Conservation (phyloP, 2,113 vertebrate genomes). For the Esox niger region DNA sequence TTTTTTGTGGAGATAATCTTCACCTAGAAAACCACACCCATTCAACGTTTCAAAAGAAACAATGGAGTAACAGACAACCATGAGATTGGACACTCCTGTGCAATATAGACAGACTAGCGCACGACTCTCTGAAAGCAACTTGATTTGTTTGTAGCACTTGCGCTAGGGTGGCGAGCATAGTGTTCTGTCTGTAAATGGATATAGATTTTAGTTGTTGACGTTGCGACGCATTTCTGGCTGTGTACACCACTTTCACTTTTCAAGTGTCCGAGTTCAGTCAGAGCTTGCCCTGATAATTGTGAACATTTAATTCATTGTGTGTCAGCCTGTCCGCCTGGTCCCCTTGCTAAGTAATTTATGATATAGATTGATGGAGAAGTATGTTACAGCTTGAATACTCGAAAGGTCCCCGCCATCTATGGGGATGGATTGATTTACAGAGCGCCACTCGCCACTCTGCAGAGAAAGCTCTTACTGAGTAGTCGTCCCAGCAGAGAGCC, state of each 20-base stretch:
- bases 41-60: neutral
- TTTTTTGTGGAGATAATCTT: neutral
- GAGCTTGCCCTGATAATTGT: no score
- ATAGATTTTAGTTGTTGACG: neutral
- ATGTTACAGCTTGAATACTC: slow-evolving; percentile 20
- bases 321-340: neutral
- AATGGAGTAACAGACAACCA: no score
- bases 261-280: neutral
- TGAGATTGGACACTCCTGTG: no score
- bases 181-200: neutral
- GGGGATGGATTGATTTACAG: slow-evolving; percentile 33
- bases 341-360: neutral
- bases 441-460: slow-evolving; percentile 22
- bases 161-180: neutral
- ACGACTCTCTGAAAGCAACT: no score
- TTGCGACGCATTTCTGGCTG: neutral
- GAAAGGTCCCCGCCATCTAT: slow-evolving; percentile 35
- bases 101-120: no score
- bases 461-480: slow-evolving; percentile 18
- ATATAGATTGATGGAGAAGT: slow-evolving; percentile 21
- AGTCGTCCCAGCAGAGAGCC: slow-evolving; percentile 19
- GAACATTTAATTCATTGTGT: neutral
- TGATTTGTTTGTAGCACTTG: neutral
- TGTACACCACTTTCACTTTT: no score
- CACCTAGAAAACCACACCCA: neutral